Base-by-base conservation (phyloP, 2,113 vertebrate genomes). In the Bucco capensis region DNA sequence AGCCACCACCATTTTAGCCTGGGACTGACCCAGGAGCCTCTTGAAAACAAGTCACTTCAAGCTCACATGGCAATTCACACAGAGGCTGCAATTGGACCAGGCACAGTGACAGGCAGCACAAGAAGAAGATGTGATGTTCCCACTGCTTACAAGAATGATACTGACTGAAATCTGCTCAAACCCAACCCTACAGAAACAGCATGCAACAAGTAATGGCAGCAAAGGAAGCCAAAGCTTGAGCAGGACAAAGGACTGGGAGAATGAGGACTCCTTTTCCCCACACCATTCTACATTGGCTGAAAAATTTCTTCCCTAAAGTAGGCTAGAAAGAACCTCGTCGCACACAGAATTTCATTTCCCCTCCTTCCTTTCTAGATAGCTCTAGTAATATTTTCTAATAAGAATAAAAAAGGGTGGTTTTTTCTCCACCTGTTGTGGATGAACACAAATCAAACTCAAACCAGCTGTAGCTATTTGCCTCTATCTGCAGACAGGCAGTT, bases 71-170 rank as follows among this genome's bases (percentile, higher is more conserved):
- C 53, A 35, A 33, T n/a, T 90, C 54, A 15, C 58, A 12, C 22
- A 30, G 61, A 50, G 25, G 12, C 83, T 66, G 53, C 1, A 6
- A 46, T 40, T 69, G 19, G 28, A 42, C 33, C 80, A 71, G 40
- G 65, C 75, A 81, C 14, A 2, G 64, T 1, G 22, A 38, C 0
- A 30, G 47, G 76, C 80, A n/a, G 16, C 1, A 12, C 42, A 11
- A 70, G 75, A 46, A 61, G 51, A 30, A 73, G 51, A 17, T 33
- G 76, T n/a, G 37, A 12, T 5, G 21, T 4, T 58, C 47, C n/a
- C 46, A 1, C 49, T 9, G 53, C 21, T 28, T 46, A 14, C 47
- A 1, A 2, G 0, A 13, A 7, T 2, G 15, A 30, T 35, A 23
- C 24, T 3, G 22, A 28, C 53, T 25, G 35, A 83, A 77, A 77